Base-by-base conservation (phyloP, 2,888 invertebrate genomes). In the Eurytoma californica region DNA sequence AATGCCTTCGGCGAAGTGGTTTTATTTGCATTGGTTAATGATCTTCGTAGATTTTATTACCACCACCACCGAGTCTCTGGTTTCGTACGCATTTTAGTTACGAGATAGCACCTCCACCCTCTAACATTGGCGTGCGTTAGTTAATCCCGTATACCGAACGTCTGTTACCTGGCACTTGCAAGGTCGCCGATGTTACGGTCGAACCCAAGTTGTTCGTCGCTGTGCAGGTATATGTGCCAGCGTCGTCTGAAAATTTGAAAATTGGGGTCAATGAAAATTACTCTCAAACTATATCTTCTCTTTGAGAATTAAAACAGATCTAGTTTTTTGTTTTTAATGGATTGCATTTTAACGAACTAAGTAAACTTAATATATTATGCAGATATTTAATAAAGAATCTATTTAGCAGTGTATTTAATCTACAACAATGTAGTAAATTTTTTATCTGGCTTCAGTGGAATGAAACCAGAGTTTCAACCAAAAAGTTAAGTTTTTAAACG, bases 221-320 rank as follows among this genome's bases (percentile, higher is more conserved):
- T 73, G 93, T 93, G 89, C 95, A 95, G 68, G 92, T 92, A 89
- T 95, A 96, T 82, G 92, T 93, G 81, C 96, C 97, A 86, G 94
- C 93, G 91, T 97, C 96, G 90, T 94, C 95, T 94, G 89, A 65
- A 91, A 91, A 83, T 66, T 74, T 12, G 49, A 66, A 49, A 65
- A 72, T 69, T 16, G 51, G 47, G 65, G 58, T 80, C 66, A 77
- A 61, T 72, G 53, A 67, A 14, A 58, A 55, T 39, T n/a, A 3
- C 24, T 39, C 14, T 66, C 4, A 65, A 24, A 24, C 2, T 24
- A 24, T 24, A 24, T 24, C 2, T 24, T 24, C 24, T 24, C 24
- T 24, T 24, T 24, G 24, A 24, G 24, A 24, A 24, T 24, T 24
- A 24, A 24, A 24, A 39, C 3, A 39, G 4, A 3, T 39, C 39